Conservation (phyloP, 2,113 vertebrate genomes). For the Emydocephalus ijimae region DNA sequence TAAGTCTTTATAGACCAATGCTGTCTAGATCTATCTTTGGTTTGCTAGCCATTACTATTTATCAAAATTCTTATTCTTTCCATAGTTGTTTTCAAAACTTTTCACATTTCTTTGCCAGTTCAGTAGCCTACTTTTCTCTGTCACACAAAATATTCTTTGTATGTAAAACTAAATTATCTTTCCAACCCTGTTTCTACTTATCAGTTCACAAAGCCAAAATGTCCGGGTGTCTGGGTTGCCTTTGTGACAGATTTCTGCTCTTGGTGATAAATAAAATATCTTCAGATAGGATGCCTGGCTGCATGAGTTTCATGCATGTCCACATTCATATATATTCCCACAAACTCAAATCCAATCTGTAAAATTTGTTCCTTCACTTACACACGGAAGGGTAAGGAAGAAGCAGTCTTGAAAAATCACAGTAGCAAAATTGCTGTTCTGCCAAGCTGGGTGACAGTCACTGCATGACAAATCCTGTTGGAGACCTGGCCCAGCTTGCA, state of each 20-base stretch:
- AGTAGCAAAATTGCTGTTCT: constrained; percentile 51
- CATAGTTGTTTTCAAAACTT: not conserved
- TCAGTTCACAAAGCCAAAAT: not conserved
- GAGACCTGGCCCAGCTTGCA: constrained; percentile 60
- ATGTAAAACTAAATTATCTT: not conserved
- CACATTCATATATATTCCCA: not conserved
- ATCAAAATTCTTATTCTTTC: not conserved
- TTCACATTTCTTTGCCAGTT: not conserved
- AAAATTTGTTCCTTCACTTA: not conserved
- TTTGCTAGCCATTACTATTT: not conserved
- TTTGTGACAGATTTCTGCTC: not conserved
- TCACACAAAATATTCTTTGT: not conserved
- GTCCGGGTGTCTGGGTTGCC: not conserved
- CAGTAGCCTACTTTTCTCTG: not conserved
- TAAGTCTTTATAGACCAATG: not conserved
- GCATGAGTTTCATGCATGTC: not conserved
- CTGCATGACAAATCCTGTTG: constrained; percentile 68
- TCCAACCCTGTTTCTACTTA: not conserved
- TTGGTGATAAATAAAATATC: not conserved
- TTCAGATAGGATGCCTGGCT: not conserved
- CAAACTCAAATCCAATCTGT: not conserved
- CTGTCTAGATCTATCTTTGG: not conserved
- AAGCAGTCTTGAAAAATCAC: constrained; percentile 50
- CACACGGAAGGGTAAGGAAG: not conserved
- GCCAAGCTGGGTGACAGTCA: constrained; percentile 58